Evolutionary conservation across 2,113 vertebrate species (phyloP).

Genomic region (Oncorhynchus masou): DNA sequence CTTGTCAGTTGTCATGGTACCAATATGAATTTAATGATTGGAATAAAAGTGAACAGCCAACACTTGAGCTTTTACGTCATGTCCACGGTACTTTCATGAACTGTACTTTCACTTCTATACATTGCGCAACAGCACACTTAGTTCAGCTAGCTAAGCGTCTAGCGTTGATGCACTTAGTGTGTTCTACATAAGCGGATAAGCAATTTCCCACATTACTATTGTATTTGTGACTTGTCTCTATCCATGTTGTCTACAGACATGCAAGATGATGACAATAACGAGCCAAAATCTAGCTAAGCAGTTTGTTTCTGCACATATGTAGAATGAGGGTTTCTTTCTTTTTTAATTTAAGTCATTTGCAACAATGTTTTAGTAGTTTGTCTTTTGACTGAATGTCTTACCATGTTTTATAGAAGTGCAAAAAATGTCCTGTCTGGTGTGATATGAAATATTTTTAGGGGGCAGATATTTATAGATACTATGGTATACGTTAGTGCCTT

Average conservation of each 20-base stretch:
- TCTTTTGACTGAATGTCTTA: slow-evolving; percentile 43
- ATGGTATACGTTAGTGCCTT: slow-evolving; percentile 46
- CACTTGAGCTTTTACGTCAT: slow-evolving; percentile 9
- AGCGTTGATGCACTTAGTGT: neutral
- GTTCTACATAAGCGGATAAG: slow-evolving; percentile 10
- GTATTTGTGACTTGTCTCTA: slow-evolving; percentile 40
- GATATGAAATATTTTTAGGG: slow-evolving; percentile 43
- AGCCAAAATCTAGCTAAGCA: too few species aligned
- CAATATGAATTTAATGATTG: slow-evolving; percentile 23
- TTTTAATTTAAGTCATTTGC: too few species aligned
- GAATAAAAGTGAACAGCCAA: slow-evolving; percentile 20
- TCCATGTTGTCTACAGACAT: neutral
- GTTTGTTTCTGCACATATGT: too few species aligned
- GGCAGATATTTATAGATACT: slow-evolving; percentile 63
- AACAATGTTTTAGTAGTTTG: neutral
- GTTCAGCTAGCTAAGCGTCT: neutral
- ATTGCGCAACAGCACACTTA: neutral
- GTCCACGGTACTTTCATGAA: slow-evolving; percentile 9
- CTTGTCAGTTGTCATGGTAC: slow-evolving; percentile 30
- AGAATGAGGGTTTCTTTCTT: too few species aligned
- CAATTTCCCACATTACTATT: neutral
- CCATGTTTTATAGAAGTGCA: slow-evolving; percentile 19
- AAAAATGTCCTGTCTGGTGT: slow-evolving; percentile 25
- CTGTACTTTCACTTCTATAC: neutral
- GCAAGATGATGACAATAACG: too few species aligned